phyloP scores from a whole-genome alignment of 2,888 invertebrate genomes.

The Pediacus dermestoides region DNA sequence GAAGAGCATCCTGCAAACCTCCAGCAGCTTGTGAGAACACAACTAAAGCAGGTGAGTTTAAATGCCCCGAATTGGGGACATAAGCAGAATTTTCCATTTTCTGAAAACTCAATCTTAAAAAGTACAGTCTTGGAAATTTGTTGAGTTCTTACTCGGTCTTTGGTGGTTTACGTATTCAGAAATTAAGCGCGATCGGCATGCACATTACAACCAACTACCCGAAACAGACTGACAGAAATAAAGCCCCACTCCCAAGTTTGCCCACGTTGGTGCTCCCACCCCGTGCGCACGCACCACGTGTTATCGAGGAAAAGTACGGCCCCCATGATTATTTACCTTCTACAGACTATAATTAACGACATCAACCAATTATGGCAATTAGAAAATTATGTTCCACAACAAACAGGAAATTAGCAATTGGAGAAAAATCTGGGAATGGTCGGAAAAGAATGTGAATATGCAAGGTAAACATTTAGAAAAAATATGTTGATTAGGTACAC shows the following conservation, averaged over 20 bases:
- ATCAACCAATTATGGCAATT: too few relatives aligned
- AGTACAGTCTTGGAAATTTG: neutral
- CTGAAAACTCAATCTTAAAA: slow-evolving; percentile 3
- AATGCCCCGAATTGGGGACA: slow-evolving; percentile 66
- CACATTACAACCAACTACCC: slow-evolving; percentile 34
- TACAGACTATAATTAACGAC: too few relatives aligned
- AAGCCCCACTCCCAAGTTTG: slow-evolving; percentile 31
- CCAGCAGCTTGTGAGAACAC: slow-evolving; percentile 73
- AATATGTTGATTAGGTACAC: too few relatives aligned
- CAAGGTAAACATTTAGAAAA: too few relatives aligned
- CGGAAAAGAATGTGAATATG: too few relatives aligned
- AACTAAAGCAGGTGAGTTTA: slow-evolving; percentile 71
- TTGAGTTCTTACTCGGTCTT: neutral
- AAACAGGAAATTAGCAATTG: too few relatives aligned
- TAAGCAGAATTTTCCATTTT: slow-evolving; percentile 74
- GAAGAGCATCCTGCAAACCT: slow-evolving; percentile 68
- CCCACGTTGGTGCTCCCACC: slow-evolving; percentile 37
- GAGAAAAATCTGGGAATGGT: too few relatives aligned
- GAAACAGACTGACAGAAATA: slow-evolving; percentile 42
- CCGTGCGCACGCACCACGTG: slow-evolving; percentile 49
- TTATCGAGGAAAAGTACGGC: slow-evolving; percentile 16
- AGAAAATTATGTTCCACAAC: too few relatives aligned
- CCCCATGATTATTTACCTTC: slow-evolving; percentile 11
- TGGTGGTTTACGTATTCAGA: neutral
- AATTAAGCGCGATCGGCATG: slow-evolving; percentile 12